Evolutionary conservation across 1,140 invertebrate genomes (phyloP).

Genomic region (Olivierus martensii): DNA sequence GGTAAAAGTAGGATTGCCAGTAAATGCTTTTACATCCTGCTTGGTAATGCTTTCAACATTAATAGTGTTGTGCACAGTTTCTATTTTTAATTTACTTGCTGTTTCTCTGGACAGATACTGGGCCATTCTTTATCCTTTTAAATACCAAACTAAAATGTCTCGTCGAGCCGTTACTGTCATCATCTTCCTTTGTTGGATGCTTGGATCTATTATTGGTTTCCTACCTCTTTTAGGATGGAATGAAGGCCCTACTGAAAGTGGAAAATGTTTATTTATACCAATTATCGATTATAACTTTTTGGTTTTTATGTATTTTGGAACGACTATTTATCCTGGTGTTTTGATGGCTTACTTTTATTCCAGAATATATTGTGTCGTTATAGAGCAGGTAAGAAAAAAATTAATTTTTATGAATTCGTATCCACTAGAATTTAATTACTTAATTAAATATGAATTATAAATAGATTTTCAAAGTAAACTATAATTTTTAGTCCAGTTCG

Average conservation of each 20-base stretch:
- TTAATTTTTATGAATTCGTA: too few species aligned
- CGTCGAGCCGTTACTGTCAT: conserved; percentile 41
- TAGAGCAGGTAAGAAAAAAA: conserved; percentile 73
- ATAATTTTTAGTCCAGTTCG: too few species aligned
- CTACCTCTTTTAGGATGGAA: conserved; percentile 79
- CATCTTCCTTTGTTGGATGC: conserved; percentile 69
- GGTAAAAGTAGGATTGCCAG: conserved; percentile 55
- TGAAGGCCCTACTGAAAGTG: conserved; percentile 36
- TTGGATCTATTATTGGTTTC: conserved; percentile 61
- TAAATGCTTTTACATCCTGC: conserved; percentile 55
- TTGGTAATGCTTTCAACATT: conserved; percentile 73
- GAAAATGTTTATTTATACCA: conserved; percentile 58
- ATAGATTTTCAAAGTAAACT: too few species aligned
- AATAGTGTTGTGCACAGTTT: conserved; percentile 76
- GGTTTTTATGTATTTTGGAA: conserved; percentile 73
- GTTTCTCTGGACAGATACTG: conserved; percentile 83
- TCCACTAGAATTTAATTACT: too few species aligned
- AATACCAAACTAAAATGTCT: conserved; percentile 51
- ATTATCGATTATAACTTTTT: conserved; percentile 80
- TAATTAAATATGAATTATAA: too few species aligned
- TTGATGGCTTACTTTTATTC: conserved; percentile 73
- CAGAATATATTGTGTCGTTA: conserved; percentile 71
- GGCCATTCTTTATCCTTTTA: conserved; percentile 80
- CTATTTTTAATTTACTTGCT: conserved; percentile 78
- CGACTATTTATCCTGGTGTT: conserved; percentile 70